Evolutionary conservation across 2,888 invertebrate genomes (phyloP).

Genomic region (Hypomecis punctinalis): DNA sequence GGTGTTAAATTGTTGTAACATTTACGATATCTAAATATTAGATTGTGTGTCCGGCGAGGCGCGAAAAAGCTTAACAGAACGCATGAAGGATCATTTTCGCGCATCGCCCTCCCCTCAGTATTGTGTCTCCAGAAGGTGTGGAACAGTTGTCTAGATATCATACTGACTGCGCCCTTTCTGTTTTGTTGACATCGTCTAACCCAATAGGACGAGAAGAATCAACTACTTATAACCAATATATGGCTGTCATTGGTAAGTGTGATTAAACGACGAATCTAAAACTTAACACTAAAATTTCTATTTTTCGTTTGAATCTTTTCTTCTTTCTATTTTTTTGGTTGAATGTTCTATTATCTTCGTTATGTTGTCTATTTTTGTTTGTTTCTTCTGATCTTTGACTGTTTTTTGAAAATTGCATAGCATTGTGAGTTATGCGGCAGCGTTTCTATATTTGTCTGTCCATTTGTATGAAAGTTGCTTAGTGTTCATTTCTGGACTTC

Average conservation of each 20-base stretch:
- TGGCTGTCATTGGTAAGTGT: conserved; percentile 98
- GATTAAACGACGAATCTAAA: conserved; percentile 83
- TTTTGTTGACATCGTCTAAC: conserved; percentile 89
- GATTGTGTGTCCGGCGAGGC: conserved; percentile 74
- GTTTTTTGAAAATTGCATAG: conserved; percentile 80
- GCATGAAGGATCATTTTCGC: conserved; percentile 64
- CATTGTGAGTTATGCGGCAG: conserved; percentile 84
- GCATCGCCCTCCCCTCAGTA: conserved; percentile 67
- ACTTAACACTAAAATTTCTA: conserved; percentile 81
- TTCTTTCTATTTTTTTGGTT: conserved; percentile 59
- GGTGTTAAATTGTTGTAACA: conserved; percentile 79
- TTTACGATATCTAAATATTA: conserved; percentile 67
- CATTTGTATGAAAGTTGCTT: conserved; percentile 64
- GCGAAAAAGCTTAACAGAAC: conserved; percentile 57
- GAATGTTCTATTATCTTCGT: conserved; percentile 55
- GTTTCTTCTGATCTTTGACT: conserved; percentile 69
- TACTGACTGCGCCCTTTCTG: conserved; percentile 86
- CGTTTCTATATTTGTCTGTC: conserved; percentile 59
- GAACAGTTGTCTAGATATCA: conserved; percentile 76
- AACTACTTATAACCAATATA: conserved; percentile 97
- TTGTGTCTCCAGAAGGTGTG: conserved; percentile 71
- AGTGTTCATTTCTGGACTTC: conserved; percentile 60
- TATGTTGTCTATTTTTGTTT: conserved; percentile 53
- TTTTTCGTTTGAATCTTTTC: conserved; percentile 66
- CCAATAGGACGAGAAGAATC: conserved; percentile 97